Evolutionary conservation across 2,797 vertebrate genomes (phyloP).

Genomic region (Perodicticus potto): DNA sequence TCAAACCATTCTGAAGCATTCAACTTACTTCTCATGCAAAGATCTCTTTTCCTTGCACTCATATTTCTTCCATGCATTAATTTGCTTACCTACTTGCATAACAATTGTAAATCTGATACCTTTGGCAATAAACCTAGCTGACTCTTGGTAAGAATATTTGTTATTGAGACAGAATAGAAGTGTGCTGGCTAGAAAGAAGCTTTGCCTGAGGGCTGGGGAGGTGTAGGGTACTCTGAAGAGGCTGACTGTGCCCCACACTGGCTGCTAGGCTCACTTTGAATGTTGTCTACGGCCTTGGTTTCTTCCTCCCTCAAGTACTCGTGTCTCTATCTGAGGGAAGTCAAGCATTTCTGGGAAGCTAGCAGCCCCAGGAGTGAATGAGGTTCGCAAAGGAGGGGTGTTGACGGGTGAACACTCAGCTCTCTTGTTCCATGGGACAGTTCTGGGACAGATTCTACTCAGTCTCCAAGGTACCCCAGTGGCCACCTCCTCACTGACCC

Average conservation of each 20-base stretch:
- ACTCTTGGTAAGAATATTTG: background rate
- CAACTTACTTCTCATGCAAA: background rate
- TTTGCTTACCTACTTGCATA: background rate
- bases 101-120: background rate
- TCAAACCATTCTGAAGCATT: slow-evolving; percentile 22
- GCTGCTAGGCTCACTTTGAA: background rate
- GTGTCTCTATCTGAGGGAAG: background rate
- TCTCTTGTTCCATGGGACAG: background rate
- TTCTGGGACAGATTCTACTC: background rate
- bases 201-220: background rate
- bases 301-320: background rate
- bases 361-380: background rate
- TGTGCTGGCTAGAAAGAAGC: background rate
- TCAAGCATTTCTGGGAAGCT: background rate
- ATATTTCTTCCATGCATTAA: slow-evolving; percentile 37
- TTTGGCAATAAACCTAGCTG: slow-evolving; percentile 16
- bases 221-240: background rate
- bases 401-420: background rate
- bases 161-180: background rate
- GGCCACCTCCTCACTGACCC: background rate
- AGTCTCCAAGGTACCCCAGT: fast-evolving
- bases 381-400: background rate
- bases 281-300: background rate
- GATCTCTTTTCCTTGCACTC: background rate
- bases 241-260: background rate